These are phyloP conservation scores for Idaea dimidiata DNA, from an alignment of 2,888 invertebrate species.

Conservation along the genomic window DNA sequence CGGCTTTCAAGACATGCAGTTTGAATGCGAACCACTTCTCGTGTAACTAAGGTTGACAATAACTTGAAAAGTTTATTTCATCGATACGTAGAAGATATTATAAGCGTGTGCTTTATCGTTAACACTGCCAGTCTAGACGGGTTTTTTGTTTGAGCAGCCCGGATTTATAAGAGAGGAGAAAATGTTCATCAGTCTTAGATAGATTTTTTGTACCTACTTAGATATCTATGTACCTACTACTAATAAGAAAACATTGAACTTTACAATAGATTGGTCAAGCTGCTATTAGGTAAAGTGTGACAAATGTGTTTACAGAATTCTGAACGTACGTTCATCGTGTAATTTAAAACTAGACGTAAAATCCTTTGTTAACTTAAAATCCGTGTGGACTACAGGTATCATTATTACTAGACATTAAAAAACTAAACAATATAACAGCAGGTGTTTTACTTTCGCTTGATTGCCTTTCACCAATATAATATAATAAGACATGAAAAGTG, in stretches of 20 bases:
- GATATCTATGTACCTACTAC: neutral
- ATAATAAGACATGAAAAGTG: conserved; percentile 44
- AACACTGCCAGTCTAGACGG: conserved; percentile 63
- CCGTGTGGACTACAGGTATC: neutral
- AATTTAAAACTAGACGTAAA: neutral
- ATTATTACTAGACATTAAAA: neutral
- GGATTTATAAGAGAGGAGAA: conserved; percentile 41
- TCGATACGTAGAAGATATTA: conserved; percentile 38
- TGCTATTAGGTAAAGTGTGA: neutral
- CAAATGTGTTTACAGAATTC: neutral
- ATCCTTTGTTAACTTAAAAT: neutral
- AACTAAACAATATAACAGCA: neutral
- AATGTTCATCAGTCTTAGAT: conserved; percentile 25
- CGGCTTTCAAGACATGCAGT: conserved; percentile 15
- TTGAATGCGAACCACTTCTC: conserved; percentile 30
- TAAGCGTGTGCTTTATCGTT: conserved; percentile 42
- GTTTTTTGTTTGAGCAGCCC: conserved; percentile 63
- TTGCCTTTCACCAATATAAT: conserved; percentile 58
- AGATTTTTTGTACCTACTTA: conserved; percentile 12
- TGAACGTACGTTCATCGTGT: neutral
- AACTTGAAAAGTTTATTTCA: conserved; percentile 34
- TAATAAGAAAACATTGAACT: neutral
- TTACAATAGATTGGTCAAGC: neutral
- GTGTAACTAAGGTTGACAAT: conserved; percentile 42
- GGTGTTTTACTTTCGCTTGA: conserved; percentile 40